Conservation (phyloP, 2,113 vertebrate species). For the Misgurnus mizolepis region DNA sequence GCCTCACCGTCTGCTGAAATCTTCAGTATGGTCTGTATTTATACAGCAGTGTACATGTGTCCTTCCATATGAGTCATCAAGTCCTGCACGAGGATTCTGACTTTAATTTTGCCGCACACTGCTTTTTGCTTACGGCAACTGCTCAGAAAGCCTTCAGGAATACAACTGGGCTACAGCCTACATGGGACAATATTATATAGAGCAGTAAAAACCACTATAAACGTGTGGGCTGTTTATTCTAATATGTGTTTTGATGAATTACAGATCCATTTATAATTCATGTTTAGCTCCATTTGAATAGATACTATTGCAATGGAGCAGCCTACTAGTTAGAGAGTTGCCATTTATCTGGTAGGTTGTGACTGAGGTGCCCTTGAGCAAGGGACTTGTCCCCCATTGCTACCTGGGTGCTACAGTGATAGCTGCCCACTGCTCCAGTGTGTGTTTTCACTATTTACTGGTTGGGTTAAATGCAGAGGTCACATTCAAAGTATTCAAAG, state of each 20-base stretch:
- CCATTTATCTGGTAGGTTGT: no score
- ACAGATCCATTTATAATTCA: neutral
- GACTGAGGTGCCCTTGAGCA: no score
- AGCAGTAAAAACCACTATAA: constrained; percentile 26
- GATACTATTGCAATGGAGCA: neutral
- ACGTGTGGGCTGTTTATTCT: constrained; percentile 62
- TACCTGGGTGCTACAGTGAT: no score
- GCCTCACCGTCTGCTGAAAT: neutral
- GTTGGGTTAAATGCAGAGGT: no score
- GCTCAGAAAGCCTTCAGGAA: constrained; percentile 66
- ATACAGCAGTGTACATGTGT: constrained; percentile 29
- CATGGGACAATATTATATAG: constrained; percentile 65
- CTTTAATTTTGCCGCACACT: constrained; percentile 38
- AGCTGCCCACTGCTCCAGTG: no score
- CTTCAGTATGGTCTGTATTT: constrained; percentile 15
- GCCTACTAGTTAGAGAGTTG: no score
- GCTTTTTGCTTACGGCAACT: constrained; percentile 66
- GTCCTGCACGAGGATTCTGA: constrained; percentile 43
- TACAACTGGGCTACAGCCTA: constrained; percentile 72
- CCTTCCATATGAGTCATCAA: constrained; percentile 52
- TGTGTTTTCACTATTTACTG: no score
- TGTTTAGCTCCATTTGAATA: neutral
- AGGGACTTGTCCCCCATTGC: no score
- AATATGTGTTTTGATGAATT: constrained; percentile 33
- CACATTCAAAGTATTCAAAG: no score